Evolutionary conservation across 2,888 invertebrate species (phyloP).

Genomic region (Synergus laeviventris): DNA sequence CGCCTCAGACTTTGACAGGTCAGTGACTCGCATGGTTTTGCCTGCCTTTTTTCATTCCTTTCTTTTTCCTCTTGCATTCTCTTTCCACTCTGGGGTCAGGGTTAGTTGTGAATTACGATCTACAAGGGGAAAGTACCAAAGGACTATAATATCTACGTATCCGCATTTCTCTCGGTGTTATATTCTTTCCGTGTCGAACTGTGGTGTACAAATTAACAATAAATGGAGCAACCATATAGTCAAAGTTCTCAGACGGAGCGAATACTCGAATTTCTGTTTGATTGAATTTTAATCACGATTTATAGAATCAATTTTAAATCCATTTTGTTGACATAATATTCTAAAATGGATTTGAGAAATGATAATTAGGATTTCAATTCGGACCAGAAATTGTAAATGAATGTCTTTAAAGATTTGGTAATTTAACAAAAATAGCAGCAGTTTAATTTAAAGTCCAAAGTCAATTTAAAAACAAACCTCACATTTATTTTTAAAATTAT

Average conservation of each 20-base stretch:
- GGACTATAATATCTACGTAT: neutral
- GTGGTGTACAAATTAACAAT: neutral
- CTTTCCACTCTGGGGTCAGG: conserved; percentile 12
- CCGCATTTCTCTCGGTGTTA: conserved; percentile 13
- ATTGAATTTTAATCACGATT: neutral
- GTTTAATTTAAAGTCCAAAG: too few relatives aligned
- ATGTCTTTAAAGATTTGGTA: too few relatives aligned
- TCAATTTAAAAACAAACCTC: too few relatives aligned
- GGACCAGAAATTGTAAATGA: too few relatives aligned
- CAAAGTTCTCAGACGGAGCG: too few relatives aligned
- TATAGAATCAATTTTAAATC: too few relatives aligned
- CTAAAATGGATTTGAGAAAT: too few relatives aligned
- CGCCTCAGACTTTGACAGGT: conserved; percentile 28
- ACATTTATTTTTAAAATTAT: too few relatives aligned
- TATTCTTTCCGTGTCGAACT: neutral
- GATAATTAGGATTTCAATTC: too few relatives aligned
- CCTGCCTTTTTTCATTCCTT: neutral
- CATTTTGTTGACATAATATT: too few relatives aligned
- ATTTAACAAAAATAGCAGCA: too few relatives aligned
- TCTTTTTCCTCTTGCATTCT: conserved; percentile 6
- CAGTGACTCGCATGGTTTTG: conserved; percentile 33
- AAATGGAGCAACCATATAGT: neutral
- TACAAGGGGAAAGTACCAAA: conserved; percentile 15
- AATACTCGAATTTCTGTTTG: neutral
- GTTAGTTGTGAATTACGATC: neutral